A percentile compares a stretch with the other conserved stretches of the same genome.
Conservation (phyloP, 2,113 vertebrate species). For the Paracanthobrama guichenoti region DNA sequence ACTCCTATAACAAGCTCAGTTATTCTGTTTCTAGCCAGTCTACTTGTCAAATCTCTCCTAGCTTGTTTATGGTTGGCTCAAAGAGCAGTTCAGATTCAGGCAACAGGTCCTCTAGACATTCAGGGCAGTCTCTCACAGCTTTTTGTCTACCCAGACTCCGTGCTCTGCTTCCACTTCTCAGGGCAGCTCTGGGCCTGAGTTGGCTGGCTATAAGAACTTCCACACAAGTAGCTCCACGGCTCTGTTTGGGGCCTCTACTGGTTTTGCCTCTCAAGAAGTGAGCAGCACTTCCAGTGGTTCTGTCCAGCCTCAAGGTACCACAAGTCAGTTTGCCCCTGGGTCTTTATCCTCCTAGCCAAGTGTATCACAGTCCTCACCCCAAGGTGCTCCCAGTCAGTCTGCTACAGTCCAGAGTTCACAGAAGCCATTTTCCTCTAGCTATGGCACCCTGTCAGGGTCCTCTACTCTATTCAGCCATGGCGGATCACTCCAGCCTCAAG, state of each 20-base stretch:
- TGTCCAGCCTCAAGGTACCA: too few relatives aligned
- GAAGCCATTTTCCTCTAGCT: background rate
- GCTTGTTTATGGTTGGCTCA: background rate
- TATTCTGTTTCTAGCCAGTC: background rate
- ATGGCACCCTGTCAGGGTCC: background rate
- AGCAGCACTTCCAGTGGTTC: too few relatives aligned
- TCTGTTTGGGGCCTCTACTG: too few relatives aligned
- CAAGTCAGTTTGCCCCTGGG: too few relatives aligned
- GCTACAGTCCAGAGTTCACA: background rate
- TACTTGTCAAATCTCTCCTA: background rate
- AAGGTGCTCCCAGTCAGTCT: background rate
- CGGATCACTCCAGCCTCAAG: background rate
- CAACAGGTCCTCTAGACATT: background rate
- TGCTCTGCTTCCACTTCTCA: background rate
- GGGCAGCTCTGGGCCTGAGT: background rate
- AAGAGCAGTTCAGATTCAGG: background rate
- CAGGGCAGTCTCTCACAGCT: background rate
- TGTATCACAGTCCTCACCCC: background rate
- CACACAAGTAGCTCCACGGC: background rate
- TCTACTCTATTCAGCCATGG: background rate
- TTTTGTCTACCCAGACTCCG: background rate
- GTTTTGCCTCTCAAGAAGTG: too few relatives aligned
- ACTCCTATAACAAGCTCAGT: background rate
- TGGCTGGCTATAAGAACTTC: too few relatives aligned
- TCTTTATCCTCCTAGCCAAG: too few relatives aligned